Evolutionary conservation across 2,113 vertebrate genomes (phyloP).

Genomic region (Archocentrus centrarchus): DNA sequence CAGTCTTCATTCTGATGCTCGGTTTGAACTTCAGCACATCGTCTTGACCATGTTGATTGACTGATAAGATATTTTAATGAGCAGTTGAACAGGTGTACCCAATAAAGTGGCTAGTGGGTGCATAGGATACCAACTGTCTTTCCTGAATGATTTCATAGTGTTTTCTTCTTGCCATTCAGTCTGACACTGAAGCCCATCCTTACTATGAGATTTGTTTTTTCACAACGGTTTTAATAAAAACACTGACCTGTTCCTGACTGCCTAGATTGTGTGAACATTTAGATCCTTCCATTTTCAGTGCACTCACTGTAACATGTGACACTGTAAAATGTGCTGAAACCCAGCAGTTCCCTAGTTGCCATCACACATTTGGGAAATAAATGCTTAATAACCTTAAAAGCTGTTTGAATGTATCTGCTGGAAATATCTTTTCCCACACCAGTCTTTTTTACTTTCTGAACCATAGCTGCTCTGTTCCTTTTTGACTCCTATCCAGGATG

Average conservation of each 20-base stretch:
- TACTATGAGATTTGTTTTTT: no score
- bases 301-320: background rate
- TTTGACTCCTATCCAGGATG: background rate
- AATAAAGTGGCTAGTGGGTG: background rate
- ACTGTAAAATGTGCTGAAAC: constrained; percentile 6
- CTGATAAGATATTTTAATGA: background rate
- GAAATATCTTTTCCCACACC: constrained; percentile 5
- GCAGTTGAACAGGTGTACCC: background rate
- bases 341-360: background rate
- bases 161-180: no score
- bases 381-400: background rate
- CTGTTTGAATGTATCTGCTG: background rate
- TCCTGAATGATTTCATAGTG: background rate
- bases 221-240: no score
- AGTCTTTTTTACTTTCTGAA: background rate
- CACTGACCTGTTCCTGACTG: background rate
- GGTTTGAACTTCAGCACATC: background rate
- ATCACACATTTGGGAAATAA: constrained; percentile 24
- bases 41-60: background rate
- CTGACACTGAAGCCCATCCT: no score
- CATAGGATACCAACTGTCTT: background rate
- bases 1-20: background rate
- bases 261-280: background rate
- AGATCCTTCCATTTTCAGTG: background rate
- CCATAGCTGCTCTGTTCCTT: background rate